Evolutionary conservation across 2,888 invertebrate genomes (phyloP).

Genomic region (Pachycephus smyrnensis): DNA sequence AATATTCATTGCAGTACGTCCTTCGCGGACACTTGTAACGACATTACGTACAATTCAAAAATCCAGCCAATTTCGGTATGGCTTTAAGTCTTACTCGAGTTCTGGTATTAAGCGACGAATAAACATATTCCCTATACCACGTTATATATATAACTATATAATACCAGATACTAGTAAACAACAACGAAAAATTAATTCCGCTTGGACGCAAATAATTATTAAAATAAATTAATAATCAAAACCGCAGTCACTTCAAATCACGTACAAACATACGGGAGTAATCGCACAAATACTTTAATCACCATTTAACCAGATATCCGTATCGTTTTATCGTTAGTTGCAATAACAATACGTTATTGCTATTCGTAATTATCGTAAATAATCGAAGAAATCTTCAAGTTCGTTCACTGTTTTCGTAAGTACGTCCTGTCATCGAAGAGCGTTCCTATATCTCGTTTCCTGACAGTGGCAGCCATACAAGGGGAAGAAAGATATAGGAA

Average conservation of each 20-base stretch:
- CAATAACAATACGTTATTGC: neutral
- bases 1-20: conserved; percentile 4
- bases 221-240: neutral
- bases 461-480: neutral
- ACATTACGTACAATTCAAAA: neutral
- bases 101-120: neutral
- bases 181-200: neutral
- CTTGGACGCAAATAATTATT: neutral
- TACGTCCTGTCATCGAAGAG: neutral
- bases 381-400: neutral
- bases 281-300: neutral
- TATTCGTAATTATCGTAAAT: neutral
- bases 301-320: neutral
- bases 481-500: neutral
- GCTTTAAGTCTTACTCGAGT: neutral
- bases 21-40: neutral
- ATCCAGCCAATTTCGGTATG: neutral
- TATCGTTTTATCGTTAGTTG: neutral
- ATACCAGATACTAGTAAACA: neutral
- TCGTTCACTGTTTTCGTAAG: neutral
- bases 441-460: neutral
- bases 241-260: neutral
- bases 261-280: neutral
- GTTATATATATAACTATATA: too few species aligned
- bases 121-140: neutral